A percentile compares a stretch with the other conserved stretches of the same genome.
Evolutionary conservation across 2,113 vertebrate species (phyloP).

Genomic region (Zosterops hypoxanthus): DNA sequence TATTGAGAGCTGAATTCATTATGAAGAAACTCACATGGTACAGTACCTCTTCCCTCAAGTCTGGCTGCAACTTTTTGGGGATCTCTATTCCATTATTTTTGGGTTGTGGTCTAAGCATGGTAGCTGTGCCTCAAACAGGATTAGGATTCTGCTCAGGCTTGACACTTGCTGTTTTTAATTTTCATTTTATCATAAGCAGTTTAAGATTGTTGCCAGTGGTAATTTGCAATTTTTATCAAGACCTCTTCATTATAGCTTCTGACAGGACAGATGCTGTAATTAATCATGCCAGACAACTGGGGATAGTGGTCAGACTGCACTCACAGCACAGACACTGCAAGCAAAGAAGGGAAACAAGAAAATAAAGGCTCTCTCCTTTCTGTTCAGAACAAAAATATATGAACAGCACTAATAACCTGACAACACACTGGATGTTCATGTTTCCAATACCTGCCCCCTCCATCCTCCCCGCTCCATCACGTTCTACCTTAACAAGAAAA

Average conservation of each 20-base stretch:
- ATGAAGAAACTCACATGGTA: slow-evolving; percentile 84
- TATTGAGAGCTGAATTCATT: slow-evolving; percentile 87
- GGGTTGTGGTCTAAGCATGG: slow-evolving; percentile 69
- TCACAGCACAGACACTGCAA: slow-evolving; percentile 68
- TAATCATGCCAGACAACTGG: slow-evolving; percentile 94
- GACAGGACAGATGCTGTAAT: slow-evolving; percentile 99
- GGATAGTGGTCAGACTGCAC: slow-evolving; percentile 83
- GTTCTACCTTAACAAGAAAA: background rate
- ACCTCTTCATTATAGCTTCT: slow-evolving; percentile 95
- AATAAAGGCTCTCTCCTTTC: slow-evolving; percentile 55
- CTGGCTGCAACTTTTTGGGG: slow-evolving; percentile 79
- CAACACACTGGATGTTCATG: background rate
- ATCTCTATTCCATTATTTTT: slow-evolving; percentile 77
- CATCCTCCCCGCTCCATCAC: background rate
- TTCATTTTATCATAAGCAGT: slow-evolving; percentile 99
- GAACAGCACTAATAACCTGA: background rate
- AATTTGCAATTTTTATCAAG: slow-evolving; percentile 98
- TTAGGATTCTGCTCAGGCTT: slow-evolving; percentile 93
- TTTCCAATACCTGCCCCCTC: background rate
- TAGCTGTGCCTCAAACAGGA: slow-evolving; percentile 75
- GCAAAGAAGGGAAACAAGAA: slow-evolving; percentile 2
- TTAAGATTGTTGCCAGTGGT: slow-evolving; percentile 97
- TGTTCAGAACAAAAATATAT: slow-evolving; percentile 40
- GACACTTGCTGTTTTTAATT: slow-evolving; percentile 97
- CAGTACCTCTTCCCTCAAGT: slow-evolving; percentile 83